Evolutionary conservation across 2,888 invertebrate species (phyloP).

Genomic region (Malthinus seriepunctatus): DNA sequence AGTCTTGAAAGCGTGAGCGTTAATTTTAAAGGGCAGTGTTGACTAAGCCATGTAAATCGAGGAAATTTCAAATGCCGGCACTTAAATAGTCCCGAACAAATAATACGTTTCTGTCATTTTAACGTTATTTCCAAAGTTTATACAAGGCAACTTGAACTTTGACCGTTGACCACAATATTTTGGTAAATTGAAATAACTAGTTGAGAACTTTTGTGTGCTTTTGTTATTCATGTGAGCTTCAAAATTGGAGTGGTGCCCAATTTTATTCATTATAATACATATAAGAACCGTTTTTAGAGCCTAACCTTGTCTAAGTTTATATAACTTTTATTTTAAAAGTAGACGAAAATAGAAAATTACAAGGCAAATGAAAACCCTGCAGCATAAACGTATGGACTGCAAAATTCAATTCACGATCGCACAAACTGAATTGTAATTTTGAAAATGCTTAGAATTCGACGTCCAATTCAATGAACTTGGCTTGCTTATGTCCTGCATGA

Average conservation of each 20-base stretch:
- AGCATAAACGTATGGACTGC: conserved; percentile 23
- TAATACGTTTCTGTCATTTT: conserved; percentile 25
- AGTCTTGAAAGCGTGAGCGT: conserved; percentile 16
- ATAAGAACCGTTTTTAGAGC: conserved; percentile 4
- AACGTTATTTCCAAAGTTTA: conserved; percentile 25
- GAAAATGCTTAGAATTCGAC: conserved; percentile 31
- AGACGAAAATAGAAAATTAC: conserved; percentile 17
- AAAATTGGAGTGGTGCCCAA: conserved; percentile 35
- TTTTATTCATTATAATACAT: conserved; percentile 29
- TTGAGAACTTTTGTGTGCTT: conserved; percentile 32
- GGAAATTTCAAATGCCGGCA: conserved; percentile 17
- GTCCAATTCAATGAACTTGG: conserved; percentile 30
- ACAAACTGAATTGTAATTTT: conserved; percentile 28
- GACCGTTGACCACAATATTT: conserved; percentile 34
- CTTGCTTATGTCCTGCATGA: conserved; percentile 19
- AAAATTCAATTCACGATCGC: conserved; percentile 33
- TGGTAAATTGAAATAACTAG: conserved; percentile 39
- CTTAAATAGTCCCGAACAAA: conserved; percentile 23
- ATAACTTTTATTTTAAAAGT: background rate
- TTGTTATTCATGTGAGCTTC: conserved; percentile 33
- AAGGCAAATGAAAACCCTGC: conserved; percentile 13
- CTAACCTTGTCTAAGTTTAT: conserved; percentile 10
- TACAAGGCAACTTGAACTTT: conserved; percentile 29
- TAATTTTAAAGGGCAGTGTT: conserved; percentile 22
- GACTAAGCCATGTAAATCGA: conserved; percentile 20